A percentile compares a stretch with the other conserved stretches of the same genome.
Evolutionary conservation across 2,888 invertebrate species (phyloP).

Genomic region (Dasysyrphus albostriatus): DNA sequence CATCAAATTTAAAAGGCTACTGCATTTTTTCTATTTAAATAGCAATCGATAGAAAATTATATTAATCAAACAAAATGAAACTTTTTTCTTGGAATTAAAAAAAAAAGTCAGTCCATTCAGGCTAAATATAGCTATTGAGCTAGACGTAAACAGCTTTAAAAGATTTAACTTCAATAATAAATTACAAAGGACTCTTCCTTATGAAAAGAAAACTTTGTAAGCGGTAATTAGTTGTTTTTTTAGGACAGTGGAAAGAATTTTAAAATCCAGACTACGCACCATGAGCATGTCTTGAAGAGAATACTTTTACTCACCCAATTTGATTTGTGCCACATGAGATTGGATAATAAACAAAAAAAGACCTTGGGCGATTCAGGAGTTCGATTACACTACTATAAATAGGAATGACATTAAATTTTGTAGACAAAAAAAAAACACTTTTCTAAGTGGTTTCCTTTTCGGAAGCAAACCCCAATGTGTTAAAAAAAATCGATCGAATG

Average conservation of each 20-base stretch:
- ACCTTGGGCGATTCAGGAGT: background rate
- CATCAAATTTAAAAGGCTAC: background rate
- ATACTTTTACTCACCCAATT: background rate
- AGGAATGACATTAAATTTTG: background rate
- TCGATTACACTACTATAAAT: constrained; percentile 1
- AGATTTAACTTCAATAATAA: background rate
- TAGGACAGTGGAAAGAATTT: background rate
- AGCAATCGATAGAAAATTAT: background rate
- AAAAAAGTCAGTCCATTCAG: background rate
- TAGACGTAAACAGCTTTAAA: background rate
- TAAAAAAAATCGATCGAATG: no score
- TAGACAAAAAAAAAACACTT: background rate
- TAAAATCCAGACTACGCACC: background rate
- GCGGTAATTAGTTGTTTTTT: background rate
- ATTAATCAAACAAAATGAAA: background rate
- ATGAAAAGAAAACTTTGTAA: background rate
- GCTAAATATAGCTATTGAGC: background rate
- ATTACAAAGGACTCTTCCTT: background rate
- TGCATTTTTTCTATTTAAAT: background rate
- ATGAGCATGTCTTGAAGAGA: background rate
- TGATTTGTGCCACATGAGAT: background rate
- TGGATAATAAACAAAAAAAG: background rate
- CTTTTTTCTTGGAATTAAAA: background rate
- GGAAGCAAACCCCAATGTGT: no score
- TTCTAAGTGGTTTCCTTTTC: no score